Percentiles rank a stretch among this genome's conserved stretches.
phyloP scores from a whole-genome alignment of 2,113 vertebrate species.

The Aythya baeri region DNA sequence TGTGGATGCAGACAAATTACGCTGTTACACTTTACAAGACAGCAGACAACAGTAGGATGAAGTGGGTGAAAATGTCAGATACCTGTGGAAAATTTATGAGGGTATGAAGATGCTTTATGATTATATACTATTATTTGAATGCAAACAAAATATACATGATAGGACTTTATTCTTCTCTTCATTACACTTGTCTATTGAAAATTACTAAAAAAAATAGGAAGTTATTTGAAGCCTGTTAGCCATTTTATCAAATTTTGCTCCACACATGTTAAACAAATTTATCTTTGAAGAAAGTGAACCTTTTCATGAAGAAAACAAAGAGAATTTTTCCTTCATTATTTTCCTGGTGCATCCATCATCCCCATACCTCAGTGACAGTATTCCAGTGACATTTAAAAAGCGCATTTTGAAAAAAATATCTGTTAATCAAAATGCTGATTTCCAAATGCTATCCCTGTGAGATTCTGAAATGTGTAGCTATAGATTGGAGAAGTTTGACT shows the following conservation, averaged over 20 bases:
- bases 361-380: neutral
- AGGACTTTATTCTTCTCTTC: neutral
- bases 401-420: neutral
- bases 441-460: neutral
- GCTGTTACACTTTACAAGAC: neutral
- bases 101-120: neutral
- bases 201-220: neutral
- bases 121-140: neutral
- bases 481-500: neutral
- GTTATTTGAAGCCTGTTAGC: neutral
- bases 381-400: neutral
- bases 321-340: neutral
- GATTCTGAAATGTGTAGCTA: slow-evolving; percentile 19
- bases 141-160: neutral
- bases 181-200: neutral
- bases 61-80: neutral
- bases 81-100: neutral
- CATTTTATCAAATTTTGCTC: neutral
- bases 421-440: neutral
- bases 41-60: neutral
- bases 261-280: neutral
- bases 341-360: neutral
- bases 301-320: neutral
- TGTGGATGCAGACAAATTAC: neutral
- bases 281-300: neutral